These are phyloP conservation scores for Crypturellus undulatus DNA, from an alignment of 2,113 vertebrate genomes.

Conservation along the genomic window DNA sequence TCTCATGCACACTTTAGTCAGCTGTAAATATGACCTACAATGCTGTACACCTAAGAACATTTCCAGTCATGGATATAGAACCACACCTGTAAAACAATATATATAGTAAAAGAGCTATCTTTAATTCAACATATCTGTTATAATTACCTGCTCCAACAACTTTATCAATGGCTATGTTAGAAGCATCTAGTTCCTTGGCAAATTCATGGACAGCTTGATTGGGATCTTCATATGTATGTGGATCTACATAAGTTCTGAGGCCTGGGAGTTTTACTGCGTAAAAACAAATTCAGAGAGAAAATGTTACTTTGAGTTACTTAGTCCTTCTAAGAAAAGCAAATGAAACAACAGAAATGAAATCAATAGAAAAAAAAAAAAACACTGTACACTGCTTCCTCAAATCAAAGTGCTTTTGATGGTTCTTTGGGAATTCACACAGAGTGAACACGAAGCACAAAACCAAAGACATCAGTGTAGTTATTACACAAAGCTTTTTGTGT, in stretches of 20 bases:
- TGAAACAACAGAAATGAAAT: background rate
- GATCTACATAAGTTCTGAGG: slow-evolving; percentile 94
- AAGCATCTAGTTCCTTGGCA: slow-evolving; percentile 93
- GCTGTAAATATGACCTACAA: background rate
- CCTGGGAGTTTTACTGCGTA: slow-evolving; percentile 92
- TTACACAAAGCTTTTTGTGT: background rate
- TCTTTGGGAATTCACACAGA: background rate
- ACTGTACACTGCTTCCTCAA: background rate
- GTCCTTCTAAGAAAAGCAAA: background rate
- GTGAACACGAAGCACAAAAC: background rate
- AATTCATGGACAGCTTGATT: slow-evolving; percentile 97
- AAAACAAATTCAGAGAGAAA: slow-evolving; percentile 41
- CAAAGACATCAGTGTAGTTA: background rate
- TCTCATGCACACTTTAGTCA: background rate
- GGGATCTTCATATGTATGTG: slow-evolving; percentile 97
- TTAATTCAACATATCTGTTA: background rate
- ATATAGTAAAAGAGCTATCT: background rate
- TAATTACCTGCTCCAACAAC: slow-evolving; percentile 95
- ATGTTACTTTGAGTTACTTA: background rate
- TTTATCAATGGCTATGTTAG: slow-evolving; percentile 95
- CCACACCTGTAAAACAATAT: background rate
- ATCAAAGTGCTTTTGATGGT: background rate
- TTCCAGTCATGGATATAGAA: background rate
- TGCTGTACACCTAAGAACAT: background rate
- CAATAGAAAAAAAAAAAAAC: background rate